A percentile compares a stretch with the other conserved stretches of the same genome.
Evolutionary conservation across 2,797 vertebrate species (phyloP).

Genomic region (Microctenopoma stevenorrisi): DNA sequence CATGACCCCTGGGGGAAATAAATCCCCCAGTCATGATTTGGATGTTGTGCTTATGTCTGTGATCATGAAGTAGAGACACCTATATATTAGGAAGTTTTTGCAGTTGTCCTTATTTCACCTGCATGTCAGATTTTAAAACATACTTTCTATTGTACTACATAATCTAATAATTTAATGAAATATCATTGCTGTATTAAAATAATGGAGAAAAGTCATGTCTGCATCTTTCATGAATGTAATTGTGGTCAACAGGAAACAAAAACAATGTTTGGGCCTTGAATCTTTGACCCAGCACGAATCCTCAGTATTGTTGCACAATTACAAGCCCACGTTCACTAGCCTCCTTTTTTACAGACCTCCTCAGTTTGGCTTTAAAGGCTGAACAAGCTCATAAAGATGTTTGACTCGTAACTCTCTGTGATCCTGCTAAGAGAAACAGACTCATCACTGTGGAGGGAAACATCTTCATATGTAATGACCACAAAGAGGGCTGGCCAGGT

Average conservation of each 20-base stretch:
- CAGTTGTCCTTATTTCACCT: background rate
- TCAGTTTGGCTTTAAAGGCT: slow-evolving; percentile 34
- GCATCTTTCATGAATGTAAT: background rate
- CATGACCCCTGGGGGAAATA: slow-evolving; percentile 71
- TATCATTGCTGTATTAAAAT: background rate
- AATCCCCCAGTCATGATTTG: slow-evolving; percentile 63
- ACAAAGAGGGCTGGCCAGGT: slow-evolving; percentile 69
- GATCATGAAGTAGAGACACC: slow-evolving; percentile 33
- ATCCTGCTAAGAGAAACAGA: slow-evolving; percentile 42
- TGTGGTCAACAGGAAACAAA: background rate
- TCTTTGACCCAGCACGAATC: slow-evolving; percentile 3
- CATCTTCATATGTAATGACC: slow-evolving; percentile 67
- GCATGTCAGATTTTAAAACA: slow-evolving; percentile 1
- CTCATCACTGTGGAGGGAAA: slow-evolving; percentile 62
- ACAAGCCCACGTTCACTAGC: slow-evolving; percentile 58
- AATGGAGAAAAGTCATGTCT: background rate
- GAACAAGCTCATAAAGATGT: slow-evolving; percentile 57
- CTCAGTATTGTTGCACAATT: slow-evolving; percentile 49
- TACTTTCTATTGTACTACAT: background rate
- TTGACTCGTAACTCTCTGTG: slow-evolving; percentile 30
- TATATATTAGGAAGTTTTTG: slow-evolving; percentile 13
- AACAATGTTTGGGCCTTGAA: background rate
- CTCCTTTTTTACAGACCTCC: slow-evolving; percentile 48
- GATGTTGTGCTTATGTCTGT: slow-evolving; percentile 47
- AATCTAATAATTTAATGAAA: background rate